Evolutionary conservation across 2,113 vertebrate genomes (phyloP).

Genomic region (Colaptes auratus): DNA sequence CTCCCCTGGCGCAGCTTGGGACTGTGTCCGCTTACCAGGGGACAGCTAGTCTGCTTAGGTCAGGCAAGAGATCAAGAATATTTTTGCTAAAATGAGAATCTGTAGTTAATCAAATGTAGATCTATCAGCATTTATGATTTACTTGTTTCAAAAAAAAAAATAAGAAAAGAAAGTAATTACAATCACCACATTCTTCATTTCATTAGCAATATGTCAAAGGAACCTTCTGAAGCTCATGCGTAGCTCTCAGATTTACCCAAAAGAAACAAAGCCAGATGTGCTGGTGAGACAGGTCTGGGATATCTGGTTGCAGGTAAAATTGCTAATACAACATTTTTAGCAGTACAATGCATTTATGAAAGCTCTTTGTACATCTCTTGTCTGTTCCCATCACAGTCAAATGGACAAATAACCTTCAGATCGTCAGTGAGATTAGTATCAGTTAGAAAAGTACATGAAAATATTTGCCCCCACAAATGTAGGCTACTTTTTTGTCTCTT

Average conservation of each 20-base stretch:
- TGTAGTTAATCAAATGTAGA: neutral
- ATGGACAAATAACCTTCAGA: neutral
- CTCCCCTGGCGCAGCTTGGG: too few species aligned
- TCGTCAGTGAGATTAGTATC: neutral
- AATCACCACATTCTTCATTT: neutral
- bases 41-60: neutral
- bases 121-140: neutral
- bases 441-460: neutral
- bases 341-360: neutral
- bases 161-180: neutral
- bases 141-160: neutral
- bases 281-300: neutral
- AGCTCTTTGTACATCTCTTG: neutral
- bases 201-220: neutral
- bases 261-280: constrained; percentile 9
- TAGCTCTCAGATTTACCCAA: neutral
- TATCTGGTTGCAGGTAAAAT: neutral
- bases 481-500: neutral
- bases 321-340: neutral
- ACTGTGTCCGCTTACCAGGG: neutral
- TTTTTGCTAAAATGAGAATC: neutral
- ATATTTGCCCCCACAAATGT: neutral
- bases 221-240: neutral
- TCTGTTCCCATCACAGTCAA: neutral
- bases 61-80: neutral